A percentile compares a stretch with the other conserved stretches of the same genome.
phyloP scores from a whole-genome alignment of 2,888 invertebrate genomes.

The Zhengitettix transpicula region DNA sequence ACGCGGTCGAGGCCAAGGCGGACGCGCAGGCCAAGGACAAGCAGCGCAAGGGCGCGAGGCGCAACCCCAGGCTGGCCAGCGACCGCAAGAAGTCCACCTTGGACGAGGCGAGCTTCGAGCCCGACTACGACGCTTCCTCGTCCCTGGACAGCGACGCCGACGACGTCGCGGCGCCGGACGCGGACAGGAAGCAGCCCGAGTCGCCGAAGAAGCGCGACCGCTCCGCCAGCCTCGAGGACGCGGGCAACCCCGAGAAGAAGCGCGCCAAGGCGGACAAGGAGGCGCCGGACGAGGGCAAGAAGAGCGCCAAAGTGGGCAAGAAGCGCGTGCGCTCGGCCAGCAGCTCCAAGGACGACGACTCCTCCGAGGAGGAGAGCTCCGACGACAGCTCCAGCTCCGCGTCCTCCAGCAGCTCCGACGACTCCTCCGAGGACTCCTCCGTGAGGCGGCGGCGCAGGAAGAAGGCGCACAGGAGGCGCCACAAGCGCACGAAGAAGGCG shows the following conservation, averaged over 20 bases:
- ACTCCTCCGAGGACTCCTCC: background rate
- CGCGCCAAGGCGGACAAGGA: background rate
- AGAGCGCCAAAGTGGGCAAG: background rate
- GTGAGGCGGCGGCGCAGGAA: background rate
- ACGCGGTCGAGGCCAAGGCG: background rate
- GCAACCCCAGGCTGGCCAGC: slow-evolving; percentile 16
- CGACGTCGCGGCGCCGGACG: slow-evolving; percentile 2
- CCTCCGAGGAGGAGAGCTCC: background rate
- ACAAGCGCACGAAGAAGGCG: background rate
- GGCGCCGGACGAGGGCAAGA: background rate
- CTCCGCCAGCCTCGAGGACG: background rate
- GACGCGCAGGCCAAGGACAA: slow-evolving; percentile 14
- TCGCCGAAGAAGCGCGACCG: background rate
- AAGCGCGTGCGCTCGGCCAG: background rate
- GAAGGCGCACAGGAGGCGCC: background rate
- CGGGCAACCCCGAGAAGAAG: background rate
- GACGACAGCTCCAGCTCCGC: background rate
- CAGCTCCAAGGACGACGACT: background rate
- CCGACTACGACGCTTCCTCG: slow-evolving; percentile 49
- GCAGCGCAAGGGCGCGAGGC: slow-evolving; percentile 11
- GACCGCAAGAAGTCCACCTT: slow-evolving; percentile 48
- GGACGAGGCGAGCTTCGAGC: slow-evolving; percentile 58
- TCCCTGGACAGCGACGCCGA: slow-evolving; percentile 46
- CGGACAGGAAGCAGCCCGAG: background rate
- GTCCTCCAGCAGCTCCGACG: background rate